Evolutionary conservation across 2,113 vertebrate species (phyloP).

Genomic region (Solea senegalensis): DNA sequence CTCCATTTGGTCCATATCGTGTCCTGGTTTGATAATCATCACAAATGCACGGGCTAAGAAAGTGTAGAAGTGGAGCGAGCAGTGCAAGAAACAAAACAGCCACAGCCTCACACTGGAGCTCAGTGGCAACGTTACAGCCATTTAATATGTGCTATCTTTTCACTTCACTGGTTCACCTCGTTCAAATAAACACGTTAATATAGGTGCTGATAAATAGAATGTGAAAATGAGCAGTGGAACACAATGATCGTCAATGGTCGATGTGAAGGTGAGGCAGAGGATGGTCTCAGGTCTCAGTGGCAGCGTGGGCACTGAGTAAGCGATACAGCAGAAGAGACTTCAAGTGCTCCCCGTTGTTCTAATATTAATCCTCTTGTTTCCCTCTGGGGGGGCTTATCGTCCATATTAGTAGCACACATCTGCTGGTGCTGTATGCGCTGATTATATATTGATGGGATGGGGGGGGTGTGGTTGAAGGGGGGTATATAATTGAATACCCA

Average conservation of each 20-base stretch:
- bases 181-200: too few relatives aligned
- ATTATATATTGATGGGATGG: constrained; percentile 76
- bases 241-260: constrained; percentile 6
- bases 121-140: too few relatives aligned
- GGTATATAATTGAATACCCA: constrained; percentile 65
- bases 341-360: constrained; percentile 55
- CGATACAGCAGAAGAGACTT: constrained; percentile 48
- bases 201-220: too few relatives aligned
- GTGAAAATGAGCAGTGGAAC: too few relatives aligned
- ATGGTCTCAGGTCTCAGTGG: constrained; percentile 33
- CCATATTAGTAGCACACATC: constrained; percentile 69
- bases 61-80: constrained; percentile 5
- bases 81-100: constrained; percentile 12
- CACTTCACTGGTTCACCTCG: too few relatives aligned
- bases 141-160: too few relatives aligned
- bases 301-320: constrained; percentile 29
- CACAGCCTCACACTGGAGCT: too few relatives aligned
- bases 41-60: constrained; percentile 45
- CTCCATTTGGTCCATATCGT: constrained; percentile 42
- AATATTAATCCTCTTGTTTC: constrained; percentile 66
- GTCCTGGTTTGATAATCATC: constrained; percentile 65
- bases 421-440: constrained; percentile 60
- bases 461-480: constrained; percentile 1
- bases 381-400: constrained; percentile 55
- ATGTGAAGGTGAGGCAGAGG: constrained; percentile 21